Evolutionary conservation across 2,797 vertebrate species (phyloP).

Genomic region (Nasua narica): DNA sequence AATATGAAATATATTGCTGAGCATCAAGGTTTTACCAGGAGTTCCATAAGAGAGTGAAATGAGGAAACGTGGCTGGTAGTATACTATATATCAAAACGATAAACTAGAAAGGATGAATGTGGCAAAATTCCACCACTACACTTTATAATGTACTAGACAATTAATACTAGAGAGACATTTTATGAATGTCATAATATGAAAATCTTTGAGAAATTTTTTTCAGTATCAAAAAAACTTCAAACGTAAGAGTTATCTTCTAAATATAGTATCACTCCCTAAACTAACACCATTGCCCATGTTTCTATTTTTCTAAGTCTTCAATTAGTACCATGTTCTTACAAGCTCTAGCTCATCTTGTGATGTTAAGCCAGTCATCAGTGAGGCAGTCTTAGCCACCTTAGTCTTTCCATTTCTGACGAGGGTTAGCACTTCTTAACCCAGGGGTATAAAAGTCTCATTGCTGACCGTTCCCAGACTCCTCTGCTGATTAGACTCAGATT

Average conservation of each 20-base stretch:
- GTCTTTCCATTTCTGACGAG: neutral
- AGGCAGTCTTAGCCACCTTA: neutral
- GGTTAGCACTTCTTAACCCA: neutral
- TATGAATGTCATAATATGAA: neutral
- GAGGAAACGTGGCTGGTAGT: neutral
- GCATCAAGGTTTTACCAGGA: neutral
- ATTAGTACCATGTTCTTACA: neutral
- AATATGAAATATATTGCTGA: neutral
- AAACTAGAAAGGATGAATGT: neutral
- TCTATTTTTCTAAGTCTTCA: neutral
- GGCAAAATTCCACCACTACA: neutral
- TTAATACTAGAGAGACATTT: neutral
- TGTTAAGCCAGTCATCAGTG: neutral
- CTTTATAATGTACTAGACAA: neutral
- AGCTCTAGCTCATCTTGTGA: neutral
- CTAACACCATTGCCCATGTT: neutral
- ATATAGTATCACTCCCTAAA: neutral
- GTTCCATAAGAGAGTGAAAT: neutral
- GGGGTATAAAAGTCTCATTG: neutral
- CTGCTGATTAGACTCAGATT: neutral
- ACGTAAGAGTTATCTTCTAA: neutral
- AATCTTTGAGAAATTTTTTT: neutral
- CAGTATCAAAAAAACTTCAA: neutral
- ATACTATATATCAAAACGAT: neutral
- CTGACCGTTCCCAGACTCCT: too few species aligned